phyloP scores from a whole-genome alignment of 2,113 vertebrate genomes.

The Ochotona princeps region DNA sequence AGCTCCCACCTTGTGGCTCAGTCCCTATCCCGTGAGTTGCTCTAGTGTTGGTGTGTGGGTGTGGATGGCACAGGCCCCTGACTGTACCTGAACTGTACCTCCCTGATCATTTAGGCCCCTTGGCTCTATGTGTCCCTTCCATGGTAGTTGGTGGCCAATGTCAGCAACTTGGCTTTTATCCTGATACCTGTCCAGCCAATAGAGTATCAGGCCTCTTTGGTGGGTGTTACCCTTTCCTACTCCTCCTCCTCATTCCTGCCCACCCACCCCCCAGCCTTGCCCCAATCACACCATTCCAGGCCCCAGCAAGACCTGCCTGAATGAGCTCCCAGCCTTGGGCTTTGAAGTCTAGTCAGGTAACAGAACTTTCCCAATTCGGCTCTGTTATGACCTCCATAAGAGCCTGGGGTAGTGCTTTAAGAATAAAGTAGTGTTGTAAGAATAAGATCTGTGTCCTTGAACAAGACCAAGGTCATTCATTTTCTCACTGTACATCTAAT shows the following conservation, averaged over 20 bases:
- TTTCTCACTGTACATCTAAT: accelerated
- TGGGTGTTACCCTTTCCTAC: background rate
- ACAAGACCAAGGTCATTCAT: background rate
- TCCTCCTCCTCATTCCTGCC: background rate
- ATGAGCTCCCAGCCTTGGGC: background rate
- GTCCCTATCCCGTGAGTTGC: background rate
- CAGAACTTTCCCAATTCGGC: background rate
- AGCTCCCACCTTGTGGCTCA: background rate
- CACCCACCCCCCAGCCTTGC: no score
- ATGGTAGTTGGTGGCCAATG: background rate
- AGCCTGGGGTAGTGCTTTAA: background rate
- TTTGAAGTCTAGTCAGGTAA: background rate
- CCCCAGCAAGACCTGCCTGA: accelerated
- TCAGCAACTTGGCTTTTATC: accelerated
- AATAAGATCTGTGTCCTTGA: background rate
- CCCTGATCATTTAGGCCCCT: background rate
- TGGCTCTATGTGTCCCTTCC: no score
- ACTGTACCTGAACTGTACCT: background rate
- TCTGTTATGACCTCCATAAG: background rate
- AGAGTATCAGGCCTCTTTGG: background rate
- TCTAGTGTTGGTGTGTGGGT: background rate
- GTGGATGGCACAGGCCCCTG: background rate
- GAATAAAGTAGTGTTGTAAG: background rate
- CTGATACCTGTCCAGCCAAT: background rate
- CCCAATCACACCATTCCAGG: background rate